Evolutionary conservation across 2,113 vertebrate species (phyloP), one percentile per base, ranked within the genome.

Genomic region (Ceratotherium simum): DNA sequence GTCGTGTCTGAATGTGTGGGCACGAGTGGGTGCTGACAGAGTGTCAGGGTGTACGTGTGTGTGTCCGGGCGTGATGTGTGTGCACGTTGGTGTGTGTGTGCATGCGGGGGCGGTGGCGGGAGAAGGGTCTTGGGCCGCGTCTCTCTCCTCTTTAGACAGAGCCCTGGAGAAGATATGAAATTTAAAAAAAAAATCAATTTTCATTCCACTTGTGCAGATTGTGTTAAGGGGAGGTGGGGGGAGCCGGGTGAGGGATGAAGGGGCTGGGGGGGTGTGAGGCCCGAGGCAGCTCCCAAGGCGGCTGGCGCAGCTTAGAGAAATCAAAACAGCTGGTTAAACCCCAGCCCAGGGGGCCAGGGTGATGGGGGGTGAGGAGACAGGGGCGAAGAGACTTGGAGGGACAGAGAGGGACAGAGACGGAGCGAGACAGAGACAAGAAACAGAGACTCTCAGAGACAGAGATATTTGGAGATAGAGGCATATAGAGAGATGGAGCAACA

Each of bases 151-250:
- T 98, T 98, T 98, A 98, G 98, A 98, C 97, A 97, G 97, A 98
- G 98, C 98, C 97, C 97, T 21, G 95, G 97, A 98, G 98, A 98
- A 98, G 98, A 98, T 98, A 98, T 98, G 98, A 98, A 98, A 98
- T 98, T 98, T 98, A 97, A 98, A 98, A 98, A 98, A 98, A 98
- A 98, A 98, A 98, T 98, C 98, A 98, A 98, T 98, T 98, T 98
- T 98, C 98, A 98, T 98, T 98, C 98, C 98, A 98, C 97, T 97
- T 98, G 98, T 98, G 97, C 97, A 98, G 98, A 98, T 97, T 97
- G 98, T 98, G 98, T 98, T 98, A 98, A 96, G 96, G 97, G 97
- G 96, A 95, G 98, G 96, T 91, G 96, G 97, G 98, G 93, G 72
- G 73, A 11, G 67, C 96, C 51, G 97, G 97, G 96, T 87, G 96